phyloP scores from a whole-genome alignment of 2,113 vertebrate genomes.

The Perca flavescens region DNA sequence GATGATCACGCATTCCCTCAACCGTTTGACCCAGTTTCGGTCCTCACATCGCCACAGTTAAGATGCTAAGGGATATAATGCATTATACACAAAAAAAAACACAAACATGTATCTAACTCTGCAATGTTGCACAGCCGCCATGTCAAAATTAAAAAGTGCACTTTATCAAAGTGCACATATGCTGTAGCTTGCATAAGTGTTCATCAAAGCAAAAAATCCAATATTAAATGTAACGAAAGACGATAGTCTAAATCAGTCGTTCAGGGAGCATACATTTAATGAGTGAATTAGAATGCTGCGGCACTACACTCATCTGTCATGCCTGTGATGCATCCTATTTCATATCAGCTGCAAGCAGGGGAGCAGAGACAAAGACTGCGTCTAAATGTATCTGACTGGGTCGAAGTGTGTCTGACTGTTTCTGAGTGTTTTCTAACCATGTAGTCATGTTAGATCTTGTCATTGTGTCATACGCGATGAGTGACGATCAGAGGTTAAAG shows the following conservation, averaged over 20 bases:
- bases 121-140: not conserved
- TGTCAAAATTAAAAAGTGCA: not conserved
- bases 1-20: slow-evolving; percentile 50
- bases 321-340: slow-evolving; percentile 49
- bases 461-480: not conserved
- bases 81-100: slow-evolving; percentile 37
- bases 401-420: slow-evolving; percentile 5
- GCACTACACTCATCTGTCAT: slow-evolving; percentile 32
- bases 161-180: not conserved
- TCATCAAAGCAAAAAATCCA: slow-evolving; percentile 43
- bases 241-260: slow-evolving; percentile 50
- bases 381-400: slow-evolving; percentile 19
- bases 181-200: not conserved
- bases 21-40: slow-evolving; percentile 77
- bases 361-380: slow-evolving; percentile 26
- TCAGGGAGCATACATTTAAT: slow-evolving; percentile 64
- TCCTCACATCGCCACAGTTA: slow-evolving; percentile 37
- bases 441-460: not conserved
- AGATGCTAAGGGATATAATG: slow-evolving; percentile 45
- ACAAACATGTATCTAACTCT: slow-evolving; percentile 41
- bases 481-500: slow-evolving; percentile 13
- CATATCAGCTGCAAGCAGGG: slow-evolving; percentile 45
- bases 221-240: slow-evolving; percentile 48
- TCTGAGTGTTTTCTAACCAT: slow-evolving; percentile 8
- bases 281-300: slow-evolving; percentile 63